Conservation (phyloP, 2,113 vertebrate species). For the Merops nubicus region DNA sequence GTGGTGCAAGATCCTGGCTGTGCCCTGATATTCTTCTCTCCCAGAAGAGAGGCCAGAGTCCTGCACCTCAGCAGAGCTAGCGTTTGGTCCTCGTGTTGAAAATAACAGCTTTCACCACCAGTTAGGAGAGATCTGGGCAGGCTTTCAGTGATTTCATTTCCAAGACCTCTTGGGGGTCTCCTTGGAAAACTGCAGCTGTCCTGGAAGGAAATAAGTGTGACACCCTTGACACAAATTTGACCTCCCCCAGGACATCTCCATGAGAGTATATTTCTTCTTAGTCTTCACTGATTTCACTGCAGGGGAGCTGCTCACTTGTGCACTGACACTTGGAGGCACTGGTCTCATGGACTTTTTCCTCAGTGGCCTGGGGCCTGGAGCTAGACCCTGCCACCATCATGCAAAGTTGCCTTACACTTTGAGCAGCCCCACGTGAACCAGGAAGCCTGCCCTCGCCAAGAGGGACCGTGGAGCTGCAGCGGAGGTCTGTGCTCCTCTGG, state of each 20-base stretch:
- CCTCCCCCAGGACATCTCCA: background rate
- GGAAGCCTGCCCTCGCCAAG: background rate
- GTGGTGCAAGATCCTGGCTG: background rate
- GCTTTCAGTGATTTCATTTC: background rate
- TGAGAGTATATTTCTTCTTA: background rate
- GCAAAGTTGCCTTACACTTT: background rate
- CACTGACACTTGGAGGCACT: background rate
- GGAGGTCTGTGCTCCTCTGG: rapidly evolving
- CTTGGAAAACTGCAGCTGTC: background rate
- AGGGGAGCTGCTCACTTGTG: background rate
- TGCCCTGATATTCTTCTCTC: background rate
- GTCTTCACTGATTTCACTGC: background rate
- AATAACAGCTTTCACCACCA: background rate
- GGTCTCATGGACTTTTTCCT: background rate
- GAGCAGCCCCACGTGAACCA: background rate
- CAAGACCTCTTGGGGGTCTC: background rate
- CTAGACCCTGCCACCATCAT: background rate
- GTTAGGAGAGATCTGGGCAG: background rate
- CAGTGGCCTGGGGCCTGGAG: background rate
- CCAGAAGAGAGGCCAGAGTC: rapidly evolving
- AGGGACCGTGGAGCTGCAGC: too few species aligned
- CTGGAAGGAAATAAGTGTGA: background rate
- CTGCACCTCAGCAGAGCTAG: rapidly evolving
- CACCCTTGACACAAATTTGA: background rate
- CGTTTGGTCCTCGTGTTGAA: background rate